phyloP scores from a whole-genome alignment of 2,888 invertebrate species.

The Drosophila quasianomalipes region DNA sequence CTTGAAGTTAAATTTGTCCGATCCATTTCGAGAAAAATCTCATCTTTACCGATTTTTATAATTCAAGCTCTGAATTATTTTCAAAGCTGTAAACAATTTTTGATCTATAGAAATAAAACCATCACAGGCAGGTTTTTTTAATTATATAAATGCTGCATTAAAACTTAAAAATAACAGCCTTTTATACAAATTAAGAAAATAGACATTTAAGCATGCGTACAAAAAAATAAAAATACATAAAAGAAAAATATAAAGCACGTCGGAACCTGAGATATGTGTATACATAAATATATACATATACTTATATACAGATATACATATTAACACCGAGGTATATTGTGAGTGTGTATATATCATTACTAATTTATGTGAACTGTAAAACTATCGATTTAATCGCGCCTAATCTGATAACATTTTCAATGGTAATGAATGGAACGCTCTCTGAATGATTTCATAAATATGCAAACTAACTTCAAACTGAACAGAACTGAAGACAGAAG shows the following conservation, averaged over 20 bases:
- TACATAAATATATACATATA: not conserved
- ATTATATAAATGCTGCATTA: not conserved
- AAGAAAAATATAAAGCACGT: not conserved
- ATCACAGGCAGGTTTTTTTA: accelerated
- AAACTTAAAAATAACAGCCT: not conserved
- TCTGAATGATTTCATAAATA: slow-evolving; percentile 63
- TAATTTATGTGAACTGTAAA: slow-evolving; percentile 45
- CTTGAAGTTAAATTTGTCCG: not conserved
- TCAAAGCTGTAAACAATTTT: not conserved
- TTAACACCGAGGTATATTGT: not conserved
- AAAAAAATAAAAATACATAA: not conserved
- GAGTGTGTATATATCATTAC: slow-evolving; percentile 1
- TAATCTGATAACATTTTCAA: slow-evolving; percentile 52
- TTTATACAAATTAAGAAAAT: not conserved
- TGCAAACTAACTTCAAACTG: slow-evolving; percentile 40
- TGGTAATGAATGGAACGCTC: slow-evolving; percentile 50
- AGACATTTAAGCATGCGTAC: not conserved
- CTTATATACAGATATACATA: not conserved
- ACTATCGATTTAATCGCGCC: slow-evolving; percentile 27
- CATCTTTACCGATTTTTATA: not conserved
- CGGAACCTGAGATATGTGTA: not conserved
- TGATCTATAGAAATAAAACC: not conserved
- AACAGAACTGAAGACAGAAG: not conserved
- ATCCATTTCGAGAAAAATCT: not conserved
- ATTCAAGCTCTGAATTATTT: not conserved